Base-by-base conservation (phyloP, 2,888 invertebrate species). In the Encarsia formosa region DNA sequence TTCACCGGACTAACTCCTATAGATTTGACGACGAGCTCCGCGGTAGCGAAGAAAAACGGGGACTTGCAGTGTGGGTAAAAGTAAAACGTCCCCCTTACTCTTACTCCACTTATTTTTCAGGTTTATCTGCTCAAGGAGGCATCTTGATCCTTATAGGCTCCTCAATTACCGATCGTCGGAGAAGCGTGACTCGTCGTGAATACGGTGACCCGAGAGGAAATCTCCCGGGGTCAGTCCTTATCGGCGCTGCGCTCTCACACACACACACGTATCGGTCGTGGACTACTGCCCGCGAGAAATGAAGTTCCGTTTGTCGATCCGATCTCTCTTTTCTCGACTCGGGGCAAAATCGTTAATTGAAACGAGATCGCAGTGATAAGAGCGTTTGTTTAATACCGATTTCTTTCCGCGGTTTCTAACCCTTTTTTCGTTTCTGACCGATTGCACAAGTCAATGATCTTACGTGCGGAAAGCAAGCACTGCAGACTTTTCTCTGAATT, bases 111-210 rank as follows among this genome's bases (percentile, higher is more conserved):
- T n/a, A n/a, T n/a, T n/a, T n/a, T n/a, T n/a, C n/a, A n/a, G n/a
- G n/a, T n/a, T n/a, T n/a, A n/a, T n/a, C n/a, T n/a, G n/a, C n/a
- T n/a, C n/a, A n/a, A n/a, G n/a, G n/a, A n/a, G n/a, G n/a, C n/a
- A n/a, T 26, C 26, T 26, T 26, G 37, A 18, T 5, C 19, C 18
- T 37, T 19, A 18, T 11, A 16, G 13, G 11, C 59, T 56, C 56
- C 59, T 64, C 65, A 59, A 62, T 65, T 65, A 64, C 63, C 59
- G 61, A 64, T 61, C 56, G 58, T 26, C 54, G 40, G 26, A 52
- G 26, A 26, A 26, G 63, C 65, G 65, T 64, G 65, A 65, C 65
- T 56, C 50, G 56, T 19, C 47, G 47, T 32, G 47, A 35, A 15
- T 16, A 3, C 35, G 18, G 8, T 35, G n/a, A n/a, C n/a, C n/a